Conservation (phyloP, 2,797 vertebrate genomes). For the Pantherophis alleghaniensis region DNA sequence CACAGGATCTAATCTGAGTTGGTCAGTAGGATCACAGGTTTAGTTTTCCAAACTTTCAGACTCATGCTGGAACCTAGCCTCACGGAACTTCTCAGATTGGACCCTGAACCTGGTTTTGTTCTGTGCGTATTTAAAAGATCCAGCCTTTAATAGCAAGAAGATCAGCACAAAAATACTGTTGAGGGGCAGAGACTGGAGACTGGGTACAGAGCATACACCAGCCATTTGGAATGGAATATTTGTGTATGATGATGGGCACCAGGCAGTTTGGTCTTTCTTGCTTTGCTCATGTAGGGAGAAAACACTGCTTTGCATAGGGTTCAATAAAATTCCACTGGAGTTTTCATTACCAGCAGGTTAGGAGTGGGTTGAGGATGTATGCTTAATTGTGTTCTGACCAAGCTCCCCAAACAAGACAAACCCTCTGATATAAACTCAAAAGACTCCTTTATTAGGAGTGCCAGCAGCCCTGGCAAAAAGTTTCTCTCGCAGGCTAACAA, state of each 20-base stretch:
- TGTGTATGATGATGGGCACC: background rate
- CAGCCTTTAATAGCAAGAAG: background rate
- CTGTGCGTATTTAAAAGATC: background rate
- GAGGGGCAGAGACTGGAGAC: background rate
- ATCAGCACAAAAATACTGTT: background rate
- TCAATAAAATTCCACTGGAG: background rate
- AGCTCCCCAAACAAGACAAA: too few relatives aligned
- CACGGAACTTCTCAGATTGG: background rate
- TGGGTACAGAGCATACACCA: background rate
- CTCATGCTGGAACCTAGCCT: background rate
- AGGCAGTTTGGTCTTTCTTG: background rate
- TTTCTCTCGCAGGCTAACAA: too few relatives aligned
- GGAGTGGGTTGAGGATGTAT: background rate
- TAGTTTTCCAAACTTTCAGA: background rate
- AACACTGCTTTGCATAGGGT: background rate
- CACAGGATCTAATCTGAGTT: background rate
- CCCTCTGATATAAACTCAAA: too few relatives aligned
- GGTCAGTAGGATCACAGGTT: background rate
- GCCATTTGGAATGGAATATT: background rate
- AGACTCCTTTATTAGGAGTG: too few relatives aligned
- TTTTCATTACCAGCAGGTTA: background rate
- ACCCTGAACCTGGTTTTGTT: background rate
- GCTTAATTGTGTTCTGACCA: background rate
- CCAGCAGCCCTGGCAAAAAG: too few relatives aligned
- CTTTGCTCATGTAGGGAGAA: background rate